Evolutionary conservation across 2,888 invertebrate genomes (phyloP).

Genomic region (Apotomis betuletana): DNA sequence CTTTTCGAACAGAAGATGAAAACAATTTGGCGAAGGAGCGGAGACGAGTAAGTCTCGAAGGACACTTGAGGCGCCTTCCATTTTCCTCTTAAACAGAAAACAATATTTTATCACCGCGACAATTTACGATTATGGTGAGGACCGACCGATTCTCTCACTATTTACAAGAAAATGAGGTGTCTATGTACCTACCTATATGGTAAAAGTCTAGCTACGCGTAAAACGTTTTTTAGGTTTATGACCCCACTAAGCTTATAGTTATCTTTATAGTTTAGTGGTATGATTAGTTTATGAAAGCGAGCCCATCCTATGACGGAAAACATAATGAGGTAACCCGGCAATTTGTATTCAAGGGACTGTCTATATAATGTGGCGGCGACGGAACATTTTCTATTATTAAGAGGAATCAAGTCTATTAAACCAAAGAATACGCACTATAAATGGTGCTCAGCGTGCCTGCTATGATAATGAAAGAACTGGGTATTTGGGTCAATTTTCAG

Average conservation of each 20-base stretch:
- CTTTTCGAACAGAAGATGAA: slow-evolving; percentile 1
- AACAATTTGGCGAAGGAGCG: slow-evolving; percentile 15
- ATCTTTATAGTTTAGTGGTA: neutral
- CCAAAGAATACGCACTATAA: neutral
- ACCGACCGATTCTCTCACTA: slow-evolving; percentile 15
- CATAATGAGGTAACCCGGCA: neutral
- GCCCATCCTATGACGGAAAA: neutral
- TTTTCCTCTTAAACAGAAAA: slow-evolving; percentile 29
- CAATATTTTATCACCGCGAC: slow-evolving; percentile 32
- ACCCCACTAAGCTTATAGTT: too few relatives aligned
- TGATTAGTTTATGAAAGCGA: neutral
- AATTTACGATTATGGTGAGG: slow-evolving; percentile 34
- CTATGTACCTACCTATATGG: slow-evolving; percentile 1
- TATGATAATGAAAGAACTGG: neutral
- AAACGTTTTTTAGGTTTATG: slow-evolving; percentile 25
- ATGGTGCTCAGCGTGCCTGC: neutral
- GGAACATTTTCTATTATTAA: slow-evolving; percentile 2
- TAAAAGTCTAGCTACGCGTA: slow-evolving; percentile 6
- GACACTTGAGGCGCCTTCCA: slow-evolving; percentile 16
- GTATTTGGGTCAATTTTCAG: too few relatives aligned
- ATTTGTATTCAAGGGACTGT: neutral
- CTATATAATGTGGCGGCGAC: neutral
- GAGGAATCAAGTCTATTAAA: neutral
- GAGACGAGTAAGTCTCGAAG: slow-evolving; percentile 9
- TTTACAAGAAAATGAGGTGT: slow-evolving; percentile 32